phyloP scores from a whole-genome alignment of 2,113 vertebrate genomes.

The Channa argus region DNA sequence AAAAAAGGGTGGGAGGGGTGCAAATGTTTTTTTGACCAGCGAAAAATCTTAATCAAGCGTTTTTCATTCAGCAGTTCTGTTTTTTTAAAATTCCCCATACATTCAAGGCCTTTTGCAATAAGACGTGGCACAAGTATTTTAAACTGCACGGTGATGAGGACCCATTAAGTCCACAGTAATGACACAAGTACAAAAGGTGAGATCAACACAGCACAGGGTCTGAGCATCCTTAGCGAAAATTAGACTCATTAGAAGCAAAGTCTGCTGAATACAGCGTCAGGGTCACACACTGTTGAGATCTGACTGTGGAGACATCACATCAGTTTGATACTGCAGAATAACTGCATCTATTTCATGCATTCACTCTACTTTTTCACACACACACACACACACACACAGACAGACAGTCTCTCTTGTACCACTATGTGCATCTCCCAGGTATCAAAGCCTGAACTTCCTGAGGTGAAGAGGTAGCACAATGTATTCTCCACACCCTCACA shows the following conservation, averaged over 20 bases:
- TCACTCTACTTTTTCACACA: constrained; percentile 1
- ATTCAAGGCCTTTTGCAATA: too few species aligned
- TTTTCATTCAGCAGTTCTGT: too few species aligned
- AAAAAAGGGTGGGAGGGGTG: too few species aligned
- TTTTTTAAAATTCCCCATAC: too few species aligned
- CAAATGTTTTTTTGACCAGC: too few species aligned
- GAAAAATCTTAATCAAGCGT: too few species aligned
- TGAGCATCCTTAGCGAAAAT: background rate
- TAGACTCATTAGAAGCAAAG: background rate
- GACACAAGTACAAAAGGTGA: background rate
- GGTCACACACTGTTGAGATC: constrained; percentile 24
- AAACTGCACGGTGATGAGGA: background rate
- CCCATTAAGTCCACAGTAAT: background rate
- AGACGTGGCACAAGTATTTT: too few species aligned
- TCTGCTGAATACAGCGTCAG: constrained; percentile 10
- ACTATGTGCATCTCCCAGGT: constrained; percentile 31
- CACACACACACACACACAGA: background rate
- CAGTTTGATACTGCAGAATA: constrained; percentile 15
- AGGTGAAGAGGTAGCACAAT: constrained; percentile 40
- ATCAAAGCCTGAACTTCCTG: constrained; percentile 46
- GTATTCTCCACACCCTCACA: constrained; percentile 51
- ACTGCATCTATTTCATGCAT: background rate
- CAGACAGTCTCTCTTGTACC: background rate
- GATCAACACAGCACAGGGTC: background rate
- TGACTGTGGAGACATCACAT: constrained; percentile 17